Percentiles rank a stretch among this genome's conserved stretches.
Conservation (phyloP, 1,140 invertebrate genomes). For the Ditylenchus dipsaci region DNA sequence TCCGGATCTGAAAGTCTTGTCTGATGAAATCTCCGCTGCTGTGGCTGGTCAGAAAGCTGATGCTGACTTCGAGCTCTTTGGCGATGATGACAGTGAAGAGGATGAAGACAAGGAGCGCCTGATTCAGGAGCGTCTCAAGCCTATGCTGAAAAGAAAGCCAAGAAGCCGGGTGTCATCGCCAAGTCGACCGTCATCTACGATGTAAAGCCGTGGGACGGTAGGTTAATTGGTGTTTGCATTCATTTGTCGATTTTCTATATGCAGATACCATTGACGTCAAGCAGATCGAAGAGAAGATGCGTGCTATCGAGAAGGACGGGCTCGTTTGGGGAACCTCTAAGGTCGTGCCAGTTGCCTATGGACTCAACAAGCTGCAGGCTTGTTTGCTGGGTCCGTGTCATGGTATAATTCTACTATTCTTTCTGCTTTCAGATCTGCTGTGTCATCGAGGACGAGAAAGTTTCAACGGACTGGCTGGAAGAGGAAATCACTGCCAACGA, state of each 20-base stretch:
- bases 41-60: not conserved
- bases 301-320: conserved; percentile 60
- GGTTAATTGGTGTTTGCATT: not conserved
- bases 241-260: conserved; percentile 61
- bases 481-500: too few species aligned
- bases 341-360: conserved; percentile 85
- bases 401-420: too few species aligned
- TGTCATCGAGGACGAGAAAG: too few species aligned
- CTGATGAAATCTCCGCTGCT: too few species aligned
- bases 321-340: conserved; percentile 68
- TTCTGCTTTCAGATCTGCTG: too few species aligned
- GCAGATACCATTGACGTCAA: conserved; percentile 82
- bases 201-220: conserved; percentile 54
- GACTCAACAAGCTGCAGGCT: conserved; percentile 84
- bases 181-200: conserved; percentile 90
- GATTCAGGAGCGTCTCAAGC: conserved; percentile 72
- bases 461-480: too few species aligned
- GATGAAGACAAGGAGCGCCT: conserved; percentile 69
- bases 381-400: too few species aligned
- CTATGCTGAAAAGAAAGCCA: conserved; percentile 84
- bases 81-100: conserved; percentile 72
- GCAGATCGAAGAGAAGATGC: conserved; percentile 73
- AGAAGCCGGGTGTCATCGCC: conserved; percentile 81
- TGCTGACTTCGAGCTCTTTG: conserved; percentile 83
- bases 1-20: too few species aligned